Evolutionary conservation across 2,797 vertebrate species (phyloP).

Genomic region (Tauraco hartlaubi): DNA sequence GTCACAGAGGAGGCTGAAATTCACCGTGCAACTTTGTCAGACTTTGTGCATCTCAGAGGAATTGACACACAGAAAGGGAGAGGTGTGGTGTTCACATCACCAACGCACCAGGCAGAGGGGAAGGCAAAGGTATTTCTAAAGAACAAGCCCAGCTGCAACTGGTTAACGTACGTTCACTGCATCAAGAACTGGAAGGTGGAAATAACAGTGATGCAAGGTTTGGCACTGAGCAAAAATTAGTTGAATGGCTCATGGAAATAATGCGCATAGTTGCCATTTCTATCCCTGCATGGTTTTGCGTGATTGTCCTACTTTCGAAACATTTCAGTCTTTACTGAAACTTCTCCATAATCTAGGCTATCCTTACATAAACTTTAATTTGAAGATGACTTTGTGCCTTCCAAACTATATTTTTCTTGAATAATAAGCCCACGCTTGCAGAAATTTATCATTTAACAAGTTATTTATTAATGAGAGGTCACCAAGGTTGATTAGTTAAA

Average conservation of each 20-base stretch:
- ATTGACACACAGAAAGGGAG: not conserved
- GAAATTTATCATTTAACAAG: slow-evolving; percentile 17
- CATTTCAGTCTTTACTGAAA: not conserved
- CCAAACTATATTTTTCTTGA: not conserved
- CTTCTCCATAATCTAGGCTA: not conserved
- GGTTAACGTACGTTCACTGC: not conserved
- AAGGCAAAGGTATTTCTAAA: not conserved
- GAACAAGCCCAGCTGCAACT: not conserved
- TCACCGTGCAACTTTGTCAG: not conserved
- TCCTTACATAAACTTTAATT: not conserved
- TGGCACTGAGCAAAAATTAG: not conserved
- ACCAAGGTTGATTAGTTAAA: not conserved
- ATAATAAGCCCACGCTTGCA: not conserved
- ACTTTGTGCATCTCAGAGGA: not conserved
- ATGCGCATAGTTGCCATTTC: not conserved
- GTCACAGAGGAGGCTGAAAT: not conserved
- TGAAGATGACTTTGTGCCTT: not conserved
- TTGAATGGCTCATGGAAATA: not conserved
- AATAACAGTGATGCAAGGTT: not conserved
- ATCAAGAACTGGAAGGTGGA: not conserved
- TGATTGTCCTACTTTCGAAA: not conserved
- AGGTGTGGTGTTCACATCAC: not conserved
- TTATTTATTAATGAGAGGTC: slow-evolving; percentile 32
- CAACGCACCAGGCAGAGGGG: not conserved
- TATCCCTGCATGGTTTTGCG: not conserved